Evolutionary conservation across 2,113 vertebrate genomes (phyloP).

Genomic region (Raja brachyura): DNA sequence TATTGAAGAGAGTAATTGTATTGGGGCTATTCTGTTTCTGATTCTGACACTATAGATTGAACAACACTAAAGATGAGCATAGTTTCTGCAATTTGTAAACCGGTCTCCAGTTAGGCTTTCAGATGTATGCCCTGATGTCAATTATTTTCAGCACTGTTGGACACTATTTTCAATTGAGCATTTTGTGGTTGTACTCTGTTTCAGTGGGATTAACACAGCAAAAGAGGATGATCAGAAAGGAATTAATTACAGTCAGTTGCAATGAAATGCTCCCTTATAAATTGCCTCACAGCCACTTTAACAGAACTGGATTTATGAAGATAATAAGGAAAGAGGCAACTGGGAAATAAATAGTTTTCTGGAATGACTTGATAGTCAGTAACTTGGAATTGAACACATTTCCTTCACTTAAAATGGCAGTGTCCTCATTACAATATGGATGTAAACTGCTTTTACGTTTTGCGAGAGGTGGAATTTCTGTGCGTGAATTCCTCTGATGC

Average conservation of each 20-base stretch:
- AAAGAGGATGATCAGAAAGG: constrained; percentile 6
- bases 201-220: not conserved
- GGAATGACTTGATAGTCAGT: not conserved
- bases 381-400: not conserved
- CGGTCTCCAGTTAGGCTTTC: not conserved
- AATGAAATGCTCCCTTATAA: not conserved
- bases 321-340: not conserved
- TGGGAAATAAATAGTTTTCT: not conserved
- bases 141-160: constrained; percentile 4
- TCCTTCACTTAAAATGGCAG: not conserved
- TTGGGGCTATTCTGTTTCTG: not conserved
- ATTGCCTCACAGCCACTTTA: not conserved
- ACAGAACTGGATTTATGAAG: not conserved
- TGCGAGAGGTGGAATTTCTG: not conserved
- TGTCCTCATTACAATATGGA: not conserved
- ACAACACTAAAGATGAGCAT: not conserved
- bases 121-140: not conserved
- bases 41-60: constrained; percentile 6
- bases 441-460: not conserved
- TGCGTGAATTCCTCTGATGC: not conserved
- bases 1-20: not conserved
- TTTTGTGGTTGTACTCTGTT: not conserved
- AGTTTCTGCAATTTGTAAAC: not conserved
- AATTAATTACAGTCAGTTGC: not conserved
- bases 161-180: not conserved